These are phyloP conservation scores for Arremon brunneinucha DNA, from an alignment of 2,797 vertebrate genomes.

Conservation along the genomic window DNA sequence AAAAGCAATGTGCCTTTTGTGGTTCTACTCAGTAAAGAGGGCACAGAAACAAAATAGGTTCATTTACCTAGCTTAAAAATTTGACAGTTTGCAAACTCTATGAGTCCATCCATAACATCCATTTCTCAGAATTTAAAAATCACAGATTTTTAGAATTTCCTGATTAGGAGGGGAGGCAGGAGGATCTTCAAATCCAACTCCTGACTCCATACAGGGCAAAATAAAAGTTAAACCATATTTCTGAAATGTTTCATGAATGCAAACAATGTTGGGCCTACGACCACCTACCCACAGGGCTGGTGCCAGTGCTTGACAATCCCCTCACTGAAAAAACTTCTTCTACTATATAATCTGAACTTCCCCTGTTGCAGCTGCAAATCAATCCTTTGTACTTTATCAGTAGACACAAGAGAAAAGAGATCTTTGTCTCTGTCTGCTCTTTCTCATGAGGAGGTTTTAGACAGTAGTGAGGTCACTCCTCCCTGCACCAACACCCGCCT, in stretches of 20 bases:
- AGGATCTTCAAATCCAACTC: background rate
- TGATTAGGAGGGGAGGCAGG: background rate
- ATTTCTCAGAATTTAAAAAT: background rate
- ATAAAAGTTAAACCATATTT: background rate
- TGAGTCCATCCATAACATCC: background rate
- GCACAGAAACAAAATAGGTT: background rate
- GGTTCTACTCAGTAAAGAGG: background rate
- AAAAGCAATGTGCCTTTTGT: background rate
- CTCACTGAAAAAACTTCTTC: background rate
- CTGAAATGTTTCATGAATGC: background rate
- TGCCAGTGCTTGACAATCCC: background rate
- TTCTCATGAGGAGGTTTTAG: accelerated
- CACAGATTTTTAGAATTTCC: background rate
- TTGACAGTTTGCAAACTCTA: background rate
- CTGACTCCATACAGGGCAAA: background rate
- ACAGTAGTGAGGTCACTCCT: background rate
- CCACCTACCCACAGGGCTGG: background rate
- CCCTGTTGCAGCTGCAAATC: background rate
- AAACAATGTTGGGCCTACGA: accelerated
- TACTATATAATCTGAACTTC: background rate
- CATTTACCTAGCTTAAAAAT: background rate
- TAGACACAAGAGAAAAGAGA: background rate
- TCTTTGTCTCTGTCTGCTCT: background rate
- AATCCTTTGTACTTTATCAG: accelerated
- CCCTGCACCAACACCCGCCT: accelerated